A percentile compares a stretch with the other conserved stretches of the same genome.
phyloP scores from a whole-genome alignment of 2,888 invertebrate genomes.

The Ophonus ardosiacus region DNA sequence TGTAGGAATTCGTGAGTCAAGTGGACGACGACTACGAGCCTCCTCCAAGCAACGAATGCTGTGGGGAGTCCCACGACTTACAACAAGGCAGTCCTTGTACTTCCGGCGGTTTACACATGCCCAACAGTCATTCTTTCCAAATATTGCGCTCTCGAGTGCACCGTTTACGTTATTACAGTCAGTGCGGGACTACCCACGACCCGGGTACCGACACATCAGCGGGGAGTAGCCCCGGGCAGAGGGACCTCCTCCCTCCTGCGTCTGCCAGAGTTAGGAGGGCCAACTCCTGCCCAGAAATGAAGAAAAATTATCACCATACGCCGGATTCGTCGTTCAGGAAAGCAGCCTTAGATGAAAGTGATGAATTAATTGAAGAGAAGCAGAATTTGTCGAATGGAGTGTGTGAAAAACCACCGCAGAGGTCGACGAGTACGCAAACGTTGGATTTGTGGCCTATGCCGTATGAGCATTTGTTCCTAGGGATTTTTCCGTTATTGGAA shows the following conservation, averaged over 20 bases:
- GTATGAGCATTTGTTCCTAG: constrained; percentile 87
- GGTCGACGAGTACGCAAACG: constrained; percentile 80
- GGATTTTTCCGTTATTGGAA: constrained; percentile 79
- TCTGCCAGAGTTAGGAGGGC: constrained; percentile 78
- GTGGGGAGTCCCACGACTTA: constrained; percentile 65
- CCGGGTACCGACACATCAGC: constrained; percentile 70
- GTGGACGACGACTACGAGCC: constrained; percentile 74
- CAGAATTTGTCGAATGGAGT: constrained; percentile 66
- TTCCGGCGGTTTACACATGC: constrained; percentile 81
- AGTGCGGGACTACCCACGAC: constrained; percentile 77
- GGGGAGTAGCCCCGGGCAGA: constrained; percentile 76
- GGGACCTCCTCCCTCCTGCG: constrained; percentile 22
- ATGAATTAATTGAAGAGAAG: constrained; percentile 69
- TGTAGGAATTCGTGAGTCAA: constrained; percentile 56
- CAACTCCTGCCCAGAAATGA: constrained; percentile 83
- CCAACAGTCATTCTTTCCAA: constrained; percentile 78
- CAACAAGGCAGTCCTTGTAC: constrained; percentile 78
- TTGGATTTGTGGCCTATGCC: constrained; percentile 83
- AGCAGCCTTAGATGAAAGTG: constrained; percentile 73
- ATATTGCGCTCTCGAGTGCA: constrained; percentile 79
- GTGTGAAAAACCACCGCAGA: constrained; percentile 56
- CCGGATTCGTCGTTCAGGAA: constrained; percentile 45
- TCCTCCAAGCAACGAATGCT: not conserved
- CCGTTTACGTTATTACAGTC: constrained; percentile 81
- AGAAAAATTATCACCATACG: constrained; percentile 73